These are phyloP conservation scores for Platysternon megacephalum DNA, from an alignment of 2,113 vertebrate genomes.

Conservation along the genomic window DNA sequence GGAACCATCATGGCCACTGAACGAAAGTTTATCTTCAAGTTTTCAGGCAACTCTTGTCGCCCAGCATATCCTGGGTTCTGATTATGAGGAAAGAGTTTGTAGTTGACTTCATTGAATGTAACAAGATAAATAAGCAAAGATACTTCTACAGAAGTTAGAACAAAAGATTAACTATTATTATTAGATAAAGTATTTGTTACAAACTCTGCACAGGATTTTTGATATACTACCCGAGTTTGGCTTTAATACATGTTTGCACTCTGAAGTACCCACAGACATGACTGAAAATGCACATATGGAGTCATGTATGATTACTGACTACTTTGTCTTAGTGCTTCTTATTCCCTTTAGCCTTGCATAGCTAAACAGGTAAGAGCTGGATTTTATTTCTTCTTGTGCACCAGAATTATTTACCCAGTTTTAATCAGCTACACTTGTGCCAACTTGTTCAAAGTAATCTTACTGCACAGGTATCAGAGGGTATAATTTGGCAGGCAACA, in stretches of 20 bases:
- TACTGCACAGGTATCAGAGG: not conserved
- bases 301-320: not conserved
- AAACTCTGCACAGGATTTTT: not conserved
- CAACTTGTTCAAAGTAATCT: rapidly evolving
- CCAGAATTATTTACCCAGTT: not conserved
- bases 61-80: slow-evolving; percentile 98
- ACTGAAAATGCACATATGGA: not conserved
- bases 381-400: not conserved
- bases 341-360: not conserved
- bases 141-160: not conserved
- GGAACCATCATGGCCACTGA: slow-evolving; percentile 99
- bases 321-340: not conserved
- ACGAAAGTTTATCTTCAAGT: slow-evolving; percentile 97
- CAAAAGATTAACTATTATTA: not conserved
- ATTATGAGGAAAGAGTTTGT: not conserved
- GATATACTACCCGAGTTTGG: not conserved
- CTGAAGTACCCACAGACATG: not conserved
- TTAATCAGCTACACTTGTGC: not conserved
- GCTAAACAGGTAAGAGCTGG: not conserved
- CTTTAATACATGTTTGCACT: not conserved
- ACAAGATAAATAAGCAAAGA: not conserved
- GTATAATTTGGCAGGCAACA: not conserved
- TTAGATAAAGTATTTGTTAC: not conserved
- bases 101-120: not conserved
- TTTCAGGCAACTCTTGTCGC: slow-evolving; percentile 96